Conservation (phyloP, 2,888 invertebrate genomes). For the Acanthosepion lycidas region DNA sequence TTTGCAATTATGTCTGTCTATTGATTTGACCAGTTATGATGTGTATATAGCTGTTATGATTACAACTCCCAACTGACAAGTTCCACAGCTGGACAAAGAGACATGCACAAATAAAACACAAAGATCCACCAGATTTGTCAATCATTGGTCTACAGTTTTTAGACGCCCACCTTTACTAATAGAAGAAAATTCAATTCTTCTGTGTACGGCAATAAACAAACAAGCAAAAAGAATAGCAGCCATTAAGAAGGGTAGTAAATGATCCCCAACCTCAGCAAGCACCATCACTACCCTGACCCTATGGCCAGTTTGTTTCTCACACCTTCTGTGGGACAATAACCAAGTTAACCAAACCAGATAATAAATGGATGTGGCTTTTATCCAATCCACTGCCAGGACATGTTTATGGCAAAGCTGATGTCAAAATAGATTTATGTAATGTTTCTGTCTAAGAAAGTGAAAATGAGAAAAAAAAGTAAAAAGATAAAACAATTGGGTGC, state of each 20-base stretch:
- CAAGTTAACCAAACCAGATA: neutral
- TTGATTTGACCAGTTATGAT: neutral
- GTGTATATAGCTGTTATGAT: slow-evolving; percentile 2
- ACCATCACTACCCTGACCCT: neutral
- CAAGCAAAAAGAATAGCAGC: neutral
- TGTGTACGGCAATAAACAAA: neutral
- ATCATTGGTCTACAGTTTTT: neutral
- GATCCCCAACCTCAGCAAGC: too few species aligned
- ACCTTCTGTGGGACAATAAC: neutral
- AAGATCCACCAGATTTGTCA: neutral
- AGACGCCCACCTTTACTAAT: neutral
- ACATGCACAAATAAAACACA: neutral
- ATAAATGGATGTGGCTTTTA: neutral
- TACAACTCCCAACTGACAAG: neutral
- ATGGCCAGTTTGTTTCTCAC: neutral
- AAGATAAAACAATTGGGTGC: neutral
- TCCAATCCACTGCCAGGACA: neutral
- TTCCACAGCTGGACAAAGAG: neutral
- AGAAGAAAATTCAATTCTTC: neutral
- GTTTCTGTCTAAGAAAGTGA: neutral
- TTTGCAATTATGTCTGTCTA: slow-evolving; percentile 74
- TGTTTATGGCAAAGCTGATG: slow-evolving; percentile 16
- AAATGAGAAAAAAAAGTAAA: neutral
- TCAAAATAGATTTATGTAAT: neutral
- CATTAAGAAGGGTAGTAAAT: neutral